Evolutionary conservation across 2,888 invertebrate genomes (phyloP).

Genomic region (Germaria angustata): DNA sequence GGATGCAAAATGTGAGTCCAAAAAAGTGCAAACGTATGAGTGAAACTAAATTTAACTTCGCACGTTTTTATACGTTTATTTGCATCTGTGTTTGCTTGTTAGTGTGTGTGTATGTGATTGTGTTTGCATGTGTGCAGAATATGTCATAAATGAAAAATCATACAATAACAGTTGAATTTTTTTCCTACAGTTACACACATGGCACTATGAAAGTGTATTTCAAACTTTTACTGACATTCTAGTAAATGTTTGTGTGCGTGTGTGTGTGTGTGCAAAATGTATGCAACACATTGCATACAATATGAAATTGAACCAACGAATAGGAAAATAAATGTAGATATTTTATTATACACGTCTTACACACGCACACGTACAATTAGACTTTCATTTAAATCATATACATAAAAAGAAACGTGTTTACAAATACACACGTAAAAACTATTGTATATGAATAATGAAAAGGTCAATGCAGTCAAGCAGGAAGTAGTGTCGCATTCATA

Average conservation of each 20-base stretch:
- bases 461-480: constrained; percentile 70
- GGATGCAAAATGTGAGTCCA: constrained; percentile 40
- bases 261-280: neutral
- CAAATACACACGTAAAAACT: neutral
- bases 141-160: constrained; percentile 67
- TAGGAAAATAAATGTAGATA: neutral
- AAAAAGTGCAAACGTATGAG: constrained; percentile 22
- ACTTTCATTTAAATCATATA: neutral
- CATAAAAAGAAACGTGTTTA: neutral
- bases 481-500: constrained; percentile 77
- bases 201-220: neutral
- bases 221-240: neutral
- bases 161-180: constrained; percentile 51
- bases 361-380: neutral
- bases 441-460: constrained; percentile 46
- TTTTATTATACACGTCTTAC: neutral
- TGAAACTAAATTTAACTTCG: constrained; percentile 34
- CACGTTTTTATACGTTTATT: constrained; percentile 13
- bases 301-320: constrained; percentile 12
- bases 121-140: neutral
- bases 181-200: constrained; percentile 2
- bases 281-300: neutral
- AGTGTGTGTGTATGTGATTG: neutral
- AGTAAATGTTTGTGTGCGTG: neutral
- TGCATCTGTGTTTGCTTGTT: too few species aligned